phyloP scores from a whole-genome alignment of 23 tunicate species.

The Phallusia fumigata region DNA sequence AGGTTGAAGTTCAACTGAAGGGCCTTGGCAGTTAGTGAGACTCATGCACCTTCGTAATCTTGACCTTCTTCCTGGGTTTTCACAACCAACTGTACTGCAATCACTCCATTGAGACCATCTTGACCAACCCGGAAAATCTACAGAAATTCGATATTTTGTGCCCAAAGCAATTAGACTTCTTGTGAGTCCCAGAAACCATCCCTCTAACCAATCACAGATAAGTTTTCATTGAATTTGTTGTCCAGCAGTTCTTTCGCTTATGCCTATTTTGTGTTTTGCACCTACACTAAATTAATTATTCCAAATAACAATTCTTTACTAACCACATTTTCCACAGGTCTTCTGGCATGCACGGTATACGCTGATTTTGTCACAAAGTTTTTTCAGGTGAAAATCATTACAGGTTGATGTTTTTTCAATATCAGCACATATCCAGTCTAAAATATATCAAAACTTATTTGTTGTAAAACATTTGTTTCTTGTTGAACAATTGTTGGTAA shows the following conservation, averaged over 20 bases:
- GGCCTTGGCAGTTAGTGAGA: not conserved
- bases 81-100: not conserved
- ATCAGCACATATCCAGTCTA: not conserved
- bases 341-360: not conserved
- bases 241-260: too few relatives aligned
- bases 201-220: too few relatives aligned
- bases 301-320: not conserved
- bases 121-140: not conserved
- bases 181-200: too few relatives aligned
- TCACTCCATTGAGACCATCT: not conserved
- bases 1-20: not conserved
- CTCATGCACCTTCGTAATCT: not conserved
- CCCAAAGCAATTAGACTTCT: too few relatives aligned
- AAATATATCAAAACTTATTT: too few relatives aligned
- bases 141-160: too few relatives aligned
- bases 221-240: too few relatives aligned
- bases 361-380: slow-evolving; percentile 2
- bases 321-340: slow-evolving; percentile 5
- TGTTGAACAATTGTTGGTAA: too few relatives aligned
- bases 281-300: too few relatives aligned
- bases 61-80: not conserved
- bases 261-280: too few relatives aligned
- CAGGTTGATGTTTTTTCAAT: not conserved
- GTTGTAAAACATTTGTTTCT: too few relatives aligned
- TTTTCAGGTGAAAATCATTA: not conserved